Conservation (phyloP, 2,113 vertebrate species). For the Misgurnus mizolepis region DNA sequence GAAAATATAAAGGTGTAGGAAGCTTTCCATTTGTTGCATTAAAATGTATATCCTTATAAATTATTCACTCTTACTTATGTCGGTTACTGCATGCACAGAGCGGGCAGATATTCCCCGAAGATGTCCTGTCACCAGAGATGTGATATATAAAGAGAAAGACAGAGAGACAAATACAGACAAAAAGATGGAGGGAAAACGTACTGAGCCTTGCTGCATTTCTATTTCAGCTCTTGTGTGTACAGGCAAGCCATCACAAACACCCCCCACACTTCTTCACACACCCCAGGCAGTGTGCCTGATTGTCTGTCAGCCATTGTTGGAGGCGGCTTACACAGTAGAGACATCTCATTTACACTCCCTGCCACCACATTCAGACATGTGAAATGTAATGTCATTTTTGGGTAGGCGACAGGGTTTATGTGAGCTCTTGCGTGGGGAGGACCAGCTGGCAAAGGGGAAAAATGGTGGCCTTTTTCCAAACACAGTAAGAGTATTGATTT, state of each 20-base stretch:
- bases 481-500: conserved; percentile 45
- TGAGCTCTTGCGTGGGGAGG: conserved; percentile 19
- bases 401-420: conserved; percentile 27
- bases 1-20: background rate
- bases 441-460: conserved; percentile 8
- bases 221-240: conserved; percentile 23
- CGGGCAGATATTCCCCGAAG: conserved; percentile 23
- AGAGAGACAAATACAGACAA: conserved; percentile 18
- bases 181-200: conserved; percentile 3
- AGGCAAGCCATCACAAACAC: conserved; percentile 43
- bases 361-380: conserved; percentile 18
- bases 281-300: conserved; percentile 42
- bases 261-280: conserved; percentile 32
- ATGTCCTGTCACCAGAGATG: conserved; percentile 31
- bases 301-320: conserved; percentile 50
- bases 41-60: conserved; percentile 29
- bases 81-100: conserved; percentile 4
- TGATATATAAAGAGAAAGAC: conserved; percentile 2
- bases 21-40: conserved; percentile 31
- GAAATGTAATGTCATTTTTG: conserved; percentile 26
- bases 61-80: conserved; percentile 40
- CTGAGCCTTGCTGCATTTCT: conserved; percentile 18
- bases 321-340: conserved; percentile 48
- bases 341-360: conserved; percentile 44
- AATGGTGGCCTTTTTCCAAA: conserved; percentile 34